phyloP scores from a whole-genome alignment of 2,113 vertebrate genomes.

The Octodon degus region DNA sequence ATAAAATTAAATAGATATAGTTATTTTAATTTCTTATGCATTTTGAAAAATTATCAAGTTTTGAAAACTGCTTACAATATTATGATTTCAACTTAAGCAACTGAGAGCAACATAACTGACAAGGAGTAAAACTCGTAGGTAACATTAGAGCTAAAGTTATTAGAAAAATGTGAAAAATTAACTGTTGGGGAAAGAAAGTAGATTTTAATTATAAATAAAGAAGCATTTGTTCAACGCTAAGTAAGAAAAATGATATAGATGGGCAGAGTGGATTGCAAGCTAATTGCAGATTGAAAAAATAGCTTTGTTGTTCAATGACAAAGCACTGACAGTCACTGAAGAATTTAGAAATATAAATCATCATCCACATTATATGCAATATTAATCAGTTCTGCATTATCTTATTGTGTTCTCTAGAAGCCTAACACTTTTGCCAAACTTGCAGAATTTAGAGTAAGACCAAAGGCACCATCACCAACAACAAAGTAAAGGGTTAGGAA shows the following conservation, averaged over 20 bases:
- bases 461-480: slow-evolving; percentile 30
- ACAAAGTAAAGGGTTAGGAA: slow-evolving; percentile 54
- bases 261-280: slow-evolving; percentile 20
- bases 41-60: slow-evolving; percentile 38
- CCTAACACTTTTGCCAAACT: background rate
- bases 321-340: slow-evolving; percentile 28
- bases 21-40: slow-evolving; percentile 35
- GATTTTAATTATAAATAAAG: slow-evolving; percentile 39
- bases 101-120: background rate
- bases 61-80: background rate
- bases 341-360: slow-evolving; percentile 53
- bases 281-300: slow-evolving; percentile 41
- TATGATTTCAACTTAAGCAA: slow-evolving; percentile 45
- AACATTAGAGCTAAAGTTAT: background rate
- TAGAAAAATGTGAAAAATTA: background rate
- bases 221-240: slow-evolving; percentile 35
- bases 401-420: slow-evolving; percentile 23
- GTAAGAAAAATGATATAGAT: slow-evolving; percentile 19
- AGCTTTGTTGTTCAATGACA: slow-evolving; percentile 29
- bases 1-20: background rate
- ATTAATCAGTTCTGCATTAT: slow-evolving; percentile 56
- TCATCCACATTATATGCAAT: slow-evolving; percentile 34
- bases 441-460: slow-evolving; percentile 60
- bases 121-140: background rate
- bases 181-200: background rate